Conservation (phyloP, 2,797 vertebrate species). For the Pangasius sanitwongsei region DNA sequence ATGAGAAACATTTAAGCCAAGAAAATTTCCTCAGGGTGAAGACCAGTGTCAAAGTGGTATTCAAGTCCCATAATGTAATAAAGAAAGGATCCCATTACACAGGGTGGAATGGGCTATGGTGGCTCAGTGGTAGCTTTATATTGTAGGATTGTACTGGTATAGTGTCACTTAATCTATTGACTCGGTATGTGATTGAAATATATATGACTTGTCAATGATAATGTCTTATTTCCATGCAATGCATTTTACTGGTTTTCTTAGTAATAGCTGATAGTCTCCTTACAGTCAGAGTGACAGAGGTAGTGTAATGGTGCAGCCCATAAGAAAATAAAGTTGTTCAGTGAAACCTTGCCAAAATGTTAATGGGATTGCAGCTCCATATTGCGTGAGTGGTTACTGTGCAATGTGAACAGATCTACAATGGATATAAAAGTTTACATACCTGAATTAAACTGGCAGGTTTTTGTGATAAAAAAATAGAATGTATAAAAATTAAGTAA, state of each 20-base stretch:
- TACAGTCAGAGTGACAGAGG: neutral
- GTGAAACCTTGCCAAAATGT: slow-evolving; percentile 5
- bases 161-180: neutral
- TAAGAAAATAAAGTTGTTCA: neutral
- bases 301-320: neutral
- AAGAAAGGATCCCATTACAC: neutral
- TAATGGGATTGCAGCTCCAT: neutral
- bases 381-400: neutral
- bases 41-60: neutral
- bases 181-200: neutral
- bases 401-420: neutral
- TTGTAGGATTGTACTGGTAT: neutral
- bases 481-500: no score
- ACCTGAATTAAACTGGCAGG: no score
- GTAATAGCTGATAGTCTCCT: neutral
- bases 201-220: neutral
- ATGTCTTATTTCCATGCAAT: neutral
- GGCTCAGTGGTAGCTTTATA: neutral
- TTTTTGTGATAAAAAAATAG: no score
- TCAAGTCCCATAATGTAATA: neutral
- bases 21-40: neutral
- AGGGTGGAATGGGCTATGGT: neutral
- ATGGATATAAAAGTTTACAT: no score
- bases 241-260: neutral
- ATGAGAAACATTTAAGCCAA: neutral